Evolutionary conservation across 2,797 vertebrate genomes (phyloP), one percentile per base, ranked within the genome.

Genomic region (Alosa sapidissima): DNA sequence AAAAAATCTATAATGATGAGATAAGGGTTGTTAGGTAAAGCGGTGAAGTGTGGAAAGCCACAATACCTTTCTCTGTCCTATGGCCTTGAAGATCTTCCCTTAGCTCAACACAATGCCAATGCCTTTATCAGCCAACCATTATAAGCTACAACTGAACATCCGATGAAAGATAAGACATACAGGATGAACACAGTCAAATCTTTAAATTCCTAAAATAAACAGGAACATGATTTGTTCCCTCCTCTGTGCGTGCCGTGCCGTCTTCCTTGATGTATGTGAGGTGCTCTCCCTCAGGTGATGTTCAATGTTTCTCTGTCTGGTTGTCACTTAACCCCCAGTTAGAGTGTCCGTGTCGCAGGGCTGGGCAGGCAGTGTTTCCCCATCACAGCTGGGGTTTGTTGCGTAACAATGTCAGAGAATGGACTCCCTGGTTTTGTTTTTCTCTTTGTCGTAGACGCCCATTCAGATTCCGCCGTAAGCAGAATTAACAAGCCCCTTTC

Each of bases 401-500:
- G 86, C 88, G 45, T 36, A 88, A 88, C 83, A 88, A 89, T 88
- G 82, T 81, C 72, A 48, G 36, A 86, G 84, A 88, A 85, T 83
- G 84, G 88, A 85, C 83, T 54, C 16, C 78, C 65, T 45, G 86
- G 85, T 88, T 90, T 90, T 89, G 87, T 91, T 87, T 91, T 86
- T 51, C 58, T 88, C 78, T 92, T 91, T 91, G 90, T 92, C 86
- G 24, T 72, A 85, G 83, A 83, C 54, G 33, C 86, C 87, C 54
- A 89, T 86, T 85, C 86, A 91, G 89, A 89, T 33, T 11, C 58
- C 36, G 86, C 89, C 83, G 87, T 58, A 89, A 81, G 89, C 84
- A 84, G 88, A 90, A 85, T 91, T 92, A 93, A 93, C 90, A 90
- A 89, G 89, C 89, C 84, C 21, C 86, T 91, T 94, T 93, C 92